These are phyloP conservation scores for Lepilemur ruficaudatus DNA, from an alignment of 2,797 vertebrate species.

Conservation along the genomic window DNA sequence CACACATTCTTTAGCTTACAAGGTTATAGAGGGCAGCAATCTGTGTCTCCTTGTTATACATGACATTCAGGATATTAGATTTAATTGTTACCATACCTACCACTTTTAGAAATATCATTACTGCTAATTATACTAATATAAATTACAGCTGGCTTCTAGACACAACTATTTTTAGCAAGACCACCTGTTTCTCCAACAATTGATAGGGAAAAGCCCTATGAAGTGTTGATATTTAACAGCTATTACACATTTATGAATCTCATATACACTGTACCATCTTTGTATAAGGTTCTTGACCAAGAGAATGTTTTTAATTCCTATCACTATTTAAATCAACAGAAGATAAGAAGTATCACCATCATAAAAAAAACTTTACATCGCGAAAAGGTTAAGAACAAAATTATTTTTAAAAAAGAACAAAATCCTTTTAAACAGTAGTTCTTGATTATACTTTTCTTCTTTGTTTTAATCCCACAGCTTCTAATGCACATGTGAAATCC, in stretches of 20 bases:
- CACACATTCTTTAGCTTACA: neutral
- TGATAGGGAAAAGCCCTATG: neutral
- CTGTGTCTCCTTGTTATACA: neutral
- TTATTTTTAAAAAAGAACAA: neutral
- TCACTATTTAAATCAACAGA: neutral
- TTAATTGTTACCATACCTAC: neutral
- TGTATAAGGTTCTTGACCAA: neutral
- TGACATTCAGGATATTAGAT: neutral
- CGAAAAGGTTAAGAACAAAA: conserved; percentile 29
- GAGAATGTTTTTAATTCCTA: conserved; percentile 10
- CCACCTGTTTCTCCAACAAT: conserved; percentile 7
- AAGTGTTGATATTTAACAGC: neutral
- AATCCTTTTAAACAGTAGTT: conserved; percentile 13
- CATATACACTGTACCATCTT: neutral
- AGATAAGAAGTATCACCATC: conserved; percentile 8
- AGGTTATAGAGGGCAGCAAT: neutral
- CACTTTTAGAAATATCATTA: neutral
- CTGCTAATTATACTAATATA: conserved; percentile 5
- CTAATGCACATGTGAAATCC: neutral
- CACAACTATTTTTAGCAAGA: neutral
- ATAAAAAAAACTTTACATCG: neutral
- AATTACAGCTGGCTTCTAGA: conserved; percentile 26
- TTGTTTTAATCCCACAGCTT: conserved; percentile 38
- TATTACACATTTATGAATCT: neutral
- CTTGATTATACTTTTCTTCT: conserved; percentile 3